Base-by-base conservation (phyloP, 1,140 invertebrate species). In the Augochlora pura region DNA sequence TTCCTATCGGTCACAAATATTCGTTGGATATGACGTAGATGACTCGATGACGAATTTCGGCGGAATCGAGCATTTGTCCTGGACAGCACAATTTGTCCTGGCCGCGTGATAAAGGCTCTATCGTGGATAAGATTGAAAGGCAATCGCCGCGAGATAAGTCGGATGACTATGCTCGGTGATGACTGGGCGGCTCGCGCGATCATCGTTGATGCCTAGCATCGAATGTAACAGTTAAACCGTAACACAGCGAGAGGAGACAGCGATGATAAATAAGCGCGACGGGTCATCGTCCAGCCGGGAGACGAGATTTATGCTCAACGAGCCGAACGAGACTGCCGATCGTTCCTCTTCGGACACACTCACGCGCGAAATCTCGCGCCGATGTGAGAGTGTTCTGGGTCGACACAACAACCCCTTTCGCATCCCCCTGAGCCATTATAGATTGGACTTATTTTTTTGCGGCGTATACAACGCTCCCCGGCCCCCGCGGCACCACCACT, bases 281-380 rank as follows among this genome's bases (percentile, higher is more conserved):
- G 87, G 89, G 89, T 90, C 89, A 90, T 88, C 85, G 89, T 89
- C 88, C 89, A 89, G 54, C 57, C 63, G 54, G 82, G 68, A 82
- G 83, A 87, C 80, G 82, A 89, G 88, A 90, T 90, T 89, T 86
- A 84, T 77, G 82, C 89, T 88, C 81, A 90, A 90, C 83, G 87
- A 88, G 81, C 81, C 83, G 76, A 85, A 76, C 76, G 70, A 86
- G 84, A 86, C 70, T 82, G 69, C 46, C 59, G 73, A 63, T 67
- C 73, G 65, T 57, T 78, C 83, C 62, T 71, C 68, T 76, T 68
- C 64, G 46, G 46, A 52, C 63, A 79, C 83, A 60, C 68, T 79
- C 77, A 74, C 77, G 70, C 77, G 52, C 69, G 69, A 79, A 65
- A 79, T 74, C 63, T 66, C 25, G 32, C 64, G 59, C 38, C 23